Evolutionary conservation across 2,888 invertebrate genomes (phyloP).

Genomic region (Lasioglossum figueresi): DNA sequence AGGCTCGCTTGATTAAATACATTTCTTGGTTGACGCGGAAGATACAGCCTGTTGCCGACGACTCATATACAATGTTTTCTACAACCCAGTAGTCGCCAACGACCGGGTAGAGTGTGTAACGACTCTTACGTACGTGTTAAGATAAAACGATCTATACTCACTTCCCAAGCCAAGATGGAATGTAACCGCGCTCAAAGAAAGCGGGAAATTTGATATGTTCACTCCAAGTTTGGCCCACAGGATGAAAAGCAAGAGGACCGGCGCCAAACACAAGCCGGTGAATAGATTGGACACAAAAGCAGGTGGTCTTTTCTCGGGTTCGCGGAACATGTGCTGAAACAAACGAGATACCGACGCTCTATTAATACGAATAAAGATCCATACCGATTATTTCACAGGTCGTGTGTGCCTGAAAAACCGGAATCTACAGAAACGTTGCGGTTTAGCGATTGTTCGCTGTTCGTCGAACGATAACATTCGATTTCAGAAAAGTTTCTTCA

Average conservation of each 20-base stretch:
- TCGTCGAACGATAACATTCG: constrained; percentile 11
- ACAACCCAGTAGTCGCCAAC: background rate
- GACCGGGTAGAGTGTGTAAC: background rate
- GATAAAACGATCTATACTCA: constrained; percentile 78
- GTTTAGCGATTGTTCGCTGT: constrained; percentile 15
- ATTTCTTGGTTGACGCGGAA: no score
- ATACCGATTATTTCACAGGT: background rate
- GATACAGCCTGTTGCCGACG: background rate
- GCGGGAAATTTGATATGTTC: constrained; percentile 93
- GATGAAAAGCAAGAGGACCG: constrained; percentile 92
- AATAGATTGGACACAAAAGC: constrained; percentile 95
- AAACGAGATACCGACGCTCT: background rate
- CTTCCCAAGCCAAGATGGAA: constrained; percentile 96
- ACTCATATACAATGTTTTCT: background rate
- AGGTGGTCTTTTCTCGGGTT: constrained; percentile 96
- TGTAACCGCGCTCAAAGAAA: constrained; percentile 91
- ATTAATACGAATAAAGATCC: background rate
- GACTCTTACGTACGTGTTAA: background rate
- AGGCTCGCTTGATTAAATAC: background rate
- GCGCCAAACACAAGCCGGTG: constrained; percentile 92
- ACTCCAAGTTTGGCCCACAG: constrained; percentile 95
- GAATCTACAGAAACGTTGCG: background rate
- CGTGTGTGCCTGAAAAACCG: background rate
- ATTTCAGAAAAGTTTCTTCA: background rate
- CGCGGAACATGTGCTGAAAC: constrained; percentile 93